Percentiles rank a stretch among this genome's conserved stretches.
Evolutionary conservation across 2,113 vertebrate genomes (phyloP).

Genomic region (Chiloscyllium plagiosum): DNA sequence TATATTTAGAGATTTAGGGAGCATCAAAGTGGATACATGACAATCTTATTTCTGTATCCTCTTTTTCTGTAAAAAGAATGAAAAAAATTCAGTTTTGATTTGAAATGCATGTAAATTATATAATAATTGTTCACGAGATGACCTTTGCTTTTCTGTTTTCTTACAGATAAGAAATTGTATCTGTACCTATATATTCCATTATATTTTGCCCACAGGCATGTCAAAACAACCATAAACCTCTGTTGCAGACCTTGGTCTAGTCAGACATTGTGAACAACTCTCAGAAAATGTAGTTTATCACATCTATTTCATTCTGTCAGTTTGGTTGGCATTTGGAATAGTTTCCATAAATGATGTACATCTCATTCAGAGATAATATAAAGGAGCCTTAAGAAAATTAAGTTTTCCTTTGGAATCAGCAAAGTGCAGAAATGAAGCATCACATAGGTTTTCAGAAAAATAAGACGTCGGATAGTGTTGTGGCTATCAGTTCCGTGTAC

Average conservation of each 20-base stretch:
- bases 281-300: not conserved
- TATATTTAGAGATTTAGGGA: not conserved
- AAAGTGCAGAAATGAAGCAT: not conserved
- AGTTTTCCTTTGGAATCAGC: not conserved
- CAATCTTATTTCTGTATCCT: conserved; percentile 13
- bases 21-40: not conserved
- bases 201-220: not conserved
- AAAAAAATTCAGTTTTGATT: not conserved
- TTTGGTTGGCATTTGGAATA: not conserved
- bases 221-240: not conserved
- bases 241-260: not conserved
- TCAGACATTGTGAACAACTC: not conserved
- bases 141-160: not conserved
- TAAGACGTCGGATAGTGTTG: not conserved
- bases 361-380: not conserved
- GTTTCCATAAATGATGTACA: not conserved
- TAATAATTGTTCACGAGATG: not conserved
- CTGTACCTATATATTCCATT: not conserved
- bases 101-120: not conserved
- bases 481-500: not conserved
- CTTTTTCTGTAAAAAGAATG: not conserved
- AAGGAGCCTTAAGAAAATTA: not conserved
- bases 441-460: not conserved
- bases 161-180: not conserved
- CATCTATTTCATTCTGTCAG: not conserved